A percentile compares a stretch with the other conserved stretches of the same genome.
Evolutionary conservation across 64 coral and sea anemone genomes (phyloP).

Genomic region (Dendronephthya gigantea): DNA sequence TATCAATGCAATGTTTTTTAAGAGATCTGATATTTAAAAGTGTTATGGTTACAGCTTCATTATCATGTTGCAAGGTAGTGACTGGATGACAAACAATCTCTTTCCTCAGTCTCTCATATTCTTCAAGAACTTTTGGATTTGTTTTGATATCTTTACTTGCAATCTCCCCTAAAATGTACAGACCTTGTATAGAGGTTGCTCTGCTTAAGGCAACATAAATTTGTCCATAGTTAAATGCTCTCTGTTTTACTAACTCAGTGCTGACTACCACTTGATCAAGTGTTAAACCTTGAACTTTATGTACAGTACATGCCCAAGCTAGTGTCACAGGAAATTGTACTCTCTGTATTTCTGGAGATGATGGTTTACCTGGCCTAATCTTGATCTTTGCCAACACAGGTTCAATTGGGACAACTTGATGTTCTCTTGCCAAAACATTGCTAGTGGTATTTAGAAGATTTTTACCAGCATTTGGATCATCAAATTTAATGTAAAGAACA

Average conservation of each 20-base stretch:
- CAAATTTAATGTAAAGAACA: slow-evolving; percentile 48
- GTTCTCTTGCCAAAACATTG: neutral
- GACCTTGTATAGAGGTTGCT: too few relatives aligned
- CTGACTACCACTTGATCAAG: neutral
- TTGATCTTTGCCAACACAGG: neutral
- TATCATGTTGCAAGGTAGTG: neutral
- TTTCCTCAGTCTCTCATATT: neutral
- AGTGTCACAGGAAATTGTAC: too few relatives aligned
- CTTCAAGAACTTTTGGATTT: neutral
- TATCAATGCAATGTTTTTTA: neutral
- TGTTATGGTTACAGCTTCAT: neutral
- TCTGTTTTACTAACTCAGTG: too few relatives aligned
- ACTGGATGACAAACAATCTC: neutral
- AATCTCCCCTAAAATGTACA: neutral
- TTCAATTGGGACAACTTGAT: neutral
- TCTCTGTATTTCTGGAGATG: slow-evolving; percentile 4
- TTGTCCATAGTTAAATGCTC: too few relatives aligned
- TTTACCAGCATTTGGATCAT: slow-evolving; percentile 40
- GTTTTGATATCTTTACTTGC: neutral
- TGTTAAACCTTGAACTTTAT: neutral
- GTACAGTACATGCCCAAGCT: neutral
- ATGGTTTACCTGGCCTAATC: neutral
- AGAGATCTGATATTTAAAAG: neutral
- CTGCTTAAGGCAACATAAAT: too few relatives aligned
- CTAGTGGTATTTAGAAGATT: neutral